Base-by-base conservation (phyloP, 1,140 invertebrate species). In the Drosophila lacertosa region DNA sequence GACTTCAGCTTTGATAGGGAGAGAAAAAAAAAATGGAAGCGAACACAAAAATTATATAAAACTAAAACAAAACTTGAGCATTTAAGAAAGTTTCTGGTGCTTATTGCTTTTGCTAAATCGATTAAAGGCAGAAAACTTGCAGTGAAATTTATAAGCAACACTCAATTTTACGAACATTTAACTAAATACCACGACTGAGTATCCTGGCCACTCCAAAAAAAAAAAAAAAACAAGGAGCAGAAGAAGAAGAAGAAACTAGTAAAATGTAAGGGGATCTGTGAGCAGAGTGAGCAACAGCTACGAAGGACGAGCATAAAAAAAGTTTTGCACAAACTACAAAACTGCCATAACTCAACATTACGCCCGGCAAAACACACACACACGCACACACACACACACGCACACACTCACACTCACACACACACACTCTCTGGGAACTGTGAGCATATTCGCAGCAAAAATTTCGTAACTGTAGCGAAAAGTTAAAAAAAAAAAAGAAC, bases 301-400 rank as follows among this genome's bases (percentile, higher is more conserved):
- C 33, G 51, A 65, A 66, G 72, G 62, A 69, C 20, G 77, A 81
- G 73, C 77, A 63, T 81, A 77, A 88, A 84, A 78, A 86, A 74
- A 63, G 67, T 80, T 84, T 78, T 65, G 44, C 63, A 60, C 74
- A 88, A 86, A 86, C 81, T 86, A 88, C 81, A 86, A 88, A 88
- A 89, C 83, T 88, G 77, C 83, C 77, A 88, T 88, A 89, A 89
- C 83, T 88, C 83, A 88, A 89, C 82, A 88, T 88, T 88, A 88
- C 81, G 69, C 82, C 73, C 68, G 45, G 35, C 37, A 60, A 22
- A 63, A 68, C 57, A 51, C 40, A 44, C 29, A 55, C 22, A 78
- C 55, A 68, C 44, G 62, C 39, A 69, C 35, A 44, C 54, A 59
- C 45, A 54, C 42, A 44, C 59, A 42, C 57, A 35, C 39, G 50